phyloP scores from a whole-genome alignment of 2,888 invertebrate species.

The Melinaea menophilus region DNA sequence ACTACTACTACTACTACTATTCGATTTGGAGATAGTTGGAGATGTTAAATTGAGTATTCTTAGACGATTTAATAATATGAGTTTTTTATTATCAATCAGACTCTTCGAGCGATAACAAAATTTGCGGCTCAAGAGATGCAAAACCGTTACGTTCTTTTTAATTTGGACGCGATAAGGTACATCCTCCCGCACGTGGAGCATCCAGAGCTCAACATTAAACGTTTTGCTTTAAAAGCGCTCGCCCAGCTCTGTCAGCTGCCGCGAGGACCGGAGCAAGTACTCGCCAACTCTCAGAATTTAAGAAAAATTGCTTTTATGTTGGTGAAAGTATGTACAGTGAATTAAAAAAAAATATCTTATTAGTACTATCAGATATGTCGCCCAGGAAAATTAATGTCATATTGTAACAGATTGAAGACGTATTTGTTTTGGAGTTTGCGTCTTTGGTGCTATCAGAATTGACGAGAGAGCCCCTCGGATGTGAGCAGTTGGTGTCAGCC shows the following conservation, averaged over 20 bases:
- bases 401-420: slow-evolving; percentile 61
- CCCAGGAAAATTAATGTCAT: neutral
- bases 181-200: slow-evolving; percentile 63
- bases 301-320: slow-evolving; percentile 62
- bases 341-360: neutral
- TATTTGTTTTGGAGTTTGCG: slow-evolving; percentile 75
- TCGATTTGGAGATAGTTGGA: too few relatives aligned
- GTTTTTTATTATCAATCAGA: slow-evolving; percentile 40
- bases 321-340: slow-evolving; percentile 37
- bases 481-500: slow-evolving; percentile 66
- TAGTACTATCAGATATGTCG: slow-evolving; percentile 6
- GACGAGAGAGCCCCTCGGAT: slow-evolving; percentile 69
- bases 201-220: slow-evolving; percentile 57
- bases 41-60: too few relatives aligned
- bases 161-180: slow-evolving; percentile 54
- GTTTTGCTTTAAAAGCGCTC: slow-evolving; percentile 74
- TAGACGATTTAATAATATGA: neutral
- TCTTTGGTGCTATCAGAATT: slow-evolving; percentile 71
- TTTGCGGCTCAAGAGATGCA: slow-evolving; percentile 62
- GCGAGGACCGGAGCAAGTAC: slow-evolving; percentile 65
- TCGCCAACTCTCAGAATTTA: slow-evolving; percentile 57
- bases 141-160: slow-evolving; percentile 55
- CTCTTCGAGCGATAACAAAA: slow-evolving; percentile 67
- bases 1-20: too few relatives aligned
- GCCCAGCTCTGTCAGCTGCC: slow-evolving; percentile 72